These are phyloP conservation scores for Manis javanica DNA, from an alignment of 2,797 vertebrate species.

Conservation along the genomic window DNA sequence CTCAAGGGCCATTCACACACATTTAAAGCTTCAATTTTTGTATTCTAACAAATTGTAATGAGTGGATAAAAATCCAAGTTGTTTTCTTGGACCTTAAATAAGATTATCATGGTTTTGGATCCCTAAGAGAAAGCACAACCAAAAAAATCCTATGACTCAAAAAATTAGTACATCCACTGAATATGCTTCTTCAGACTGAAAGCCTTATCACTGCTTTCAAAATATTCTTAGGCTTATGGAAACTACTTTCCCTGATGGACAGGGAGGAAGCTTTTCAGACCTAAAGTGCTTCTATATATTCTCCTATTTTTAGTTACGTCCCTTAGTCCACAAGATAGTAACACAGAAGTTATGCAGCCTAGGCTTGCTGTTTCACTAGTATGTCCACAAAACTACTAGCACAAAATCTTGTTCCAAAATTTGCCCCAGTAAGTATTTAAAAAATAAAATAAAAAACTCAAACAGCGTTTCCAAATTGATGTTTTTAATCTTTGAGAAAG, in stretches of 20 bases:
- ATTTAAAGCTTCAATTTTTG: background rate
- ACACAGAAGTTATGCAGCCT: background rate
- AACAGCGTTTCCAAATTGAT: background rate
- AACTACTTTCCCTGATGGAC: background rate
- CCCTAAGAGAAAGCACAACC: background rate
- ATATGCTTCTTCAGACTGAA: background rate
- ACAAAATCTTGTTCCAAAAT: background rate
- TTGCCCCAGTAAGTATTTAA: background rate
- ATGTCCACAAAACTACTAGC: background rate
- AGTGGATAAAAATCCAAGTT: background rate
- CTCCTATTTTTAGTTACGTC: background rate
- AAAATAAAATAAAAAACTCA: background rate
- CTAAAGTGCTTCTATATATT: background rate
- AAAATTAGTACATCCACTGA: background rate
- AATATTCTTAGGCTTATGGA: background rate
- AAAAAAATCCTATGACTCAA: background rate
- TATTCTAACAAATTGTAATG: background rate
- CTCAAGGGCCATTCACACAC: background rate
- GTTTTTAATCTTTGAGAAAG: background rate
- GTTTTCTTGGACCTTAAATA: background rate
- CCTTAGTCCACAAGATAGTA: background rate
- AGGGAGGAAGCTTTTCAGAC: background rate
- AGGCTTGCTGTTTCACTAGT: background rate
- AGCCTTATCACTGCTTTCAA: background rate
- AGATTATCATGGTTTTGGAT: background rate